Base-by-base conservation (phyloP, 2,888 invertebrate species). In the Pandemis heparana region DNA sequence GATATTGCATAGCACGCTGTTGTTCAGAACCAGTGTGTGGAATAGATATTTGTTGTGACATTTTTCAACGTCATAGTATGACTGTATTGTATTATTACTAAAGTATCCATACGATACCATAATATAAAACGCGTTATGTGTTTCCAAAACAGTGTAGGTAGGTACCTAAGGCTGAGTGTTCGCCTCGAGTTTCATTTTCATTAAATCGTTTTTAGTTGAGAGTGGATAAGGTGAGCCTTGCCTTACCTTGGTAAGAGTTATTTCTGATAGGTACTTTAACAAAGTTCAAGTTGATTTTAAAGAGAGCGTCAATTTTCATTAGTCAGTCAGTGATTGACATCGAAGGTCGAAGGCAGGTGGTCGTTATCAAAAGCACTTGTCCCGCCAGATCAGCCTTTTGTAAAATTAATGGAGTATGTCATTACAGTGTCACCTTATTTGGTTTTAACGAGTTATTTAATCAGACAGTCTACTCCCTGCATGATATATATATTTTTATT, bases 251-350 rank as follows among this genome's bases (percentile, higher is more conserved):
- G 53, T 18, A 62, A 53, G 51, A 61, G 39, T 61, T 71, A 51
- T 59, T 39, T 53, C 18, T 41, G 51, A 67, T 62, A 39, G 51
- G 62, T 62, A 39, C 32, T 23, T 46, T 48, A 38, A 64, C 51
- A 60, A 70, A 56, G 59, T 60, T 32, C 41, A 70, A 69, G 32
- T 39, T 12, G 70, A 76, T 76, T 78, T 48, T 16, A 75, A 81
- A 81, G 74, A 79, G 78, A 81, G 79, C 80, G 82, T 88, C 80
- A 86, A 86, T 88, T 86, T 85, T 89, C 86, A 87, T 89, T 88
- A 88, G 77, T 78, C 70, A 62, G 75, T 79, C 77, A 75, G 78
- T 80, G 85, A 88, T 87, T 90, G 90, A 90, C 89, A 87, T 78
- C 80, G 77, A 86, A 91, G 90, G 89, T 81, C 86, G 81, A 75